Evolutionary conservation across 1,140 invertebrate species (phyloP).

Genomic region (Ephestia elutella): DNA sequence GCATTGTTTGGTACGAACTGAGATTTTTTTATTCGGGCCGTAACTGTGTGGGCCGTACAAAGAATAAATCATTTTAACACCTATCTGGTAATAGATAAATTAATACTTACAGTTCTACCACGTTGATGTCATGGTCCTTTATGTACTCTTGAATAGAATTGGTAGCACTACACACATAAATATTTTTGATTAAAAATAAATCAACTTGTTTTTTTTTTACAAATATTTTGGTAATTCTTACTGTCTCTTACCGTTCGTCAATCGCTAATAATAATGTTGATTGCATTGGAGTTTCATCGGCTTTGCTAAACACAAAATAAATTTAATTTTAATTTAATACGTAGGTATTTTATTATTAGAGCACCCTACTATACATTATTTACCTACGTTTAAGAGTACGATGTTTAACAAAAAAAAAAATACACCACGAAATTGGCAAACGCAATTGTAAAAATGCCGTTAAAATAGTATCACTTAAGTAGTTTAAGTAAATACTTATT

Average conservation of each 20-base stretch:
- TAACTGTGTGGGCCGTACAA: no score
- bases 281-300: constrained; percentile 18
- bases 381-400: not conserved
- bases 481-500: no score
- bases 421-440: no score
- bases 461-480: no score
- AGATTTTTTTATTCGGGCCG: no score
- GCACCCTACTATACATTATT: not conserved
- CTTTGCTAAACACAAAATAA: constrained; percentile 25
- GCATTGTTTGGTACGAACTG: no score
- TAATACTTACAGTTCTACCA: constrained; percentile 25
- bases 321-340: no score
- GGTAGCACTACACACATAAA: constrained; percentile 16
- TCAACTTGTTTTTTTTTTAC: not conserved
- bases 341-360: no score
- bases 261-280: constrained; percentile 21
- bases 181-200: not conserved
- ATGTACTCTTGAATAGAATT: constrained; percentile 10
- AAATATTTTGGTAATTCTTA: constrained; percentile 1
- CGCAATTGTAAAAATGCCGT: no score
- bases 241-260: constrained; percentile 40
- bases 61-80: no score
- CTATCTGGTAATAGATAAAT: no score
- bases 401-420: constrained; percentile 9
- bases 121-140: constrained; percentile 11